Evolutionary conservation across 30 jellyfish, hydroid and myxozoan genomes (phyloP), one percentile per base, ranked within the genome.

Genomic region (Catostylus mosaicus): DNA sequence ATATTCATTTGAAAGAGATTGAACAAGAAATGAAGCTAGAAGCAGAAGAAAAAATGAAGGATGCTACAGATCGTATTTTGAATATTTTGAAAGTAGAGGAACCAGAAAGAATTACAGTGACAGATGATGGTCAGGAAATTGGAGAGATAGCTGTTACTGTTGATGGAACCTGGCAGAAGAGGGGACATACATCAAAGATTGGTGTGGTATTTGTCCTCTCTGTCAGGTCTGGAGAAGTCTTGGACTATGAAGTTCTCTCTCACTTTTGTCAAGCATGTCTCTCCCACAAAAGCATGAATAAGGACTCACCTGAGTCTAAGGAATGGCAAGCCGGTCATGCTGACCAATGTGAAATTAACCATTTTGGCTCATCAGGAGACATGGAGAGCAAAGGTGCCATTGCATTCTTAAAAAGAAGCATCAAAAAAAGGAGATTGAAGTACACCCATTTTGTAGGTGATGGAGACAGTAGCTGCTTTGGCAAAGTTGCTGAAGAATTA

Each of bases 391-490:
- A 69, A 33, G 82, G 82, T 5, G 76, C 56, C 2, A 24, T 24
- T 32, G n/a, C 10, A 24, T 22, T 63, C n/a, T 63, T 63, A 23
- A 29, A 26, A 63, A 63, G 76, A 63, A 63, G 76, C n/a, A 63
- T 63, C 24, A 20, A 63, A 32, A 33, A 63, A 20, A 63, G 76
- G 48, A 10, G n/a, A 3, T 24, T 63, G 48, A 63, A 5, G 76
- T 63, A 63, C 48, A 63, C 76, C 6, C 76, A 52, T 22, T 75
- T 50, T 40, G 52, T 75, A 9, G 87, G 87, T 26, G 87, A 75
- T 75, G 87, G 87, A 3, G 87, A 75, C 47, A 56, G 87, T 24
- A 59, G 87, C 78, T 52, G 73, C 27, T 73, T 45, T 73, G 85
- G 75, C 51, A 47, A 73, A 4, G 76, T 73, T 33, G 11, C 63